phyloP scores from a whole-genome alignment of 2,113 vertebrate species.

The Clinocottus analis region DNA sequence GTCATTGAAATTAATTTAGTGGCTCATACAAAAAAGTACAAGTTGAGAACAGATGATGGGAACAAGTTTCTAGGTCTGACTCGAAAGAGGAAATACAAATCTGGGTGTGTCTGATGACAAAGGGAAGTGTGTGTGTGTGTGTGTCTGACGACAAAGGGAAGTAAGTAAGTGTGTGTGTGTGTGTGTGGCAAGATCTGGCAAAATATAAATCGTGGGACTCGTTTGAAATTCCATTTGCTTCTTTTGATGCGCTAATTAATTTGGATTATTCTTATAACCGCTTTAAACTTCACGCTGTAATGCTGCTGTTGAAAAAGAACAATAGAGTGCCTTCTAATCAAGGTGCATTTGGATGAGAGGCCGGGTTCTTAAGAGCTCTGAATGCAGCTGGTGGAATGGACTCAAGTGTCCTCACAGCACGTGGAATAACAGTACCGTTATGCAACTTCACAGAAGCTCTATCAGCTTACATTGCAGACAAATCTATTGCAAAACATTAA shows the following conservation, averaged over 20 bases:
- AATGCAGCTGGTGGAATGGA: constrained; percentile 27
- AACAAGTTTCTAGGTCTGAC: not conserved
- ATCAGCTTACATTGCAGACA: constrained; percentile 25
- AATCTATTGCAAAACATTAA: constrained; percentile 9
- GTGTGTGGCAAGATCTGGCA: not conserved
- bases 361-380: constrained; percentile 14
- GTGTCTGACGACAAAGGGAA: constrained; percentile 7
- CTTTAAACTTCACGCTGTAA: not conserved
- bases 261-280: not conserved
- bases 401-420: constrained; percentile 20
- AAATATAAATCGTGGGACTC: not conserved
- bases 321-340: not conserved
- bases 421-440: constrained; percentile 33
- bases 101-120: constrained; percentile 13
- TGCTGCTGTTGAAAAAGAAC: not conserved
- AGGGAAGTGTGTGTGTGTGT: not conserved
- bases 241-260: not conserved
- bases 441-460: constrained; percentile 44
- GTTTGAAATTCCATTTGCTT: not conserved
- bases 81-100: constrained; percentile 18
- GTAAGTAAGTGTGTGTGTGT: not conserved
- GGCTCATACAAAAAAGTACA: not conserved
- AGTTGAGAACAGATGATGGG: not conserved
- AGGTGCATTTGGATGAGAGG: not conserved
- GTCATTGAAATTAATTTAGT: constrained; percentile 23